Base-by-base conservation (phyloP, 64 coral and sea anemone species). In the Astreopora myriophthalma region DNA sequence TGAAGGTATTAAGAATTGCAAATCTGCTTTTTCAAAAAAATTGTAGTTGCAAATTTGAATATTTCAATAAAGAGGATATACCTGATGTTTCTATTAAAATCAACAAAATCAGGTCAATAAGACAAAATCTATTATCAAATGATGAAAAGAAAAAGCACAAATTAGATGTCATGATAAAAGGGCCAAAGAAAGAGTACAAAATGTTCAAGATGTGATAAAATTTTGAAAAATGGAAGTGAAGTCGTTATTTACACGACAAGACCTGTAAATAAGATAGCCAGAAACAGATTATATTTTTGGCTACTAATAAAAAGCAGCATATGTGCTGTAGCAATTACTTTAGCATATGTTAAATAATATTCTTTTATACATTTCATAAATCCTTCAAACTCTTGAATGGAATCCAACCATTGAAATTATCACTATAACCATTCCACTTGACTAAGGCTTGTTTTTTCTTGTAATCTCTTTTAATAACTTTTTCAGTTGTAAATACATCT, bases 391-490 rank as follows among this genome's bases (percentile, higher is more conserved):
- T 19, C 14, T 69, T 86, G 0, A 66, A 30, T 19, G 57, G 34
- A 28, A 86, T 69, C 82, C 82, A 86, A 34, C 57, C 32, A 69
- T 68, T 86, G 28, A 86, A 86, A 66, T 86, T 9, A 69, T 60
- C 31, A 66, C 52, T 86, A 37, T 86, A 86, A 13, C 82, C 82
- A 26, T 86, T 86, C 82, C 82, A 86, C 39, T 36, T 86, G 4
- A 86, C 82, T 0, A 86, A 20, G 32, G 82, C 35, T 66, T 86
- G 82, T 42, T 86, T 86, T 24, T 86, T 86, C 26, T 69, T 86
- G 16, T 67, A 31, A 2, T 86, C 34, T 35, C 82, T 86, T 26
- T 58, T 2, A 66, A 86, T 68, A 26, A 86, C 82, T 68, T 86
- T 86, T 0, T 67, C 52, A 86, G 23, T 73, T 11, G 14, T 7